Evolutionary conservation across 2,888 invertebrate species (phyloP).

Genomic region (Philaethria dido): DNA sequence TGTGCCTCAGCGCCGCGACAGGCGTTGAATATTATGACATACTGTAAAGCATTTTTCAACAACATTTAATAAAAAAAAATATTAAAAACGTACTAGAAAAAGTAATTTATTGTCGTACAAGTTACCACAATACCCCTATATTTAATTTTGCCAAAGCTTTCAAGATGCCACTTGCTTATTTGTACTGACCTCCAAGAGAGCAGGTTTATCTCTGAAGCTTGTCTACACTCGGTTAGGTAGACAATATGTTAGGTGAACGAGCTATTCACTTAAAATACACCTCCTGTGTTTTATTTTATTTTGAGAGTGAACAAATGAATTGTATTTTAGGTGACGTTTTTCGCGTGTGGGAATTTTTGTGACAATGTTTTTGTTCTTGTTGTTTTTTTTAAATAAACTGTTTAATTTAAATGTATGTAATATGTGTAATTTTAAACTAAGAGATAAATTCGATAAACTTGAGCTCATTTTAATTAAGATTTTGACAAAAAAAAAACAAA

Average conservation of each 20-base stretch:
- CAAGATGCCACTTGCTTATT: constrained; percentile 17
- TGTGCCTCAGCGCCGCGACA: no score
- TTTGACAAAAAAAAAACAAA: no score
- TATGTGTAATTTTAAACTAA: no score
- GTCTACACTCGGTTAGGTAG: constrained; percentile 20
- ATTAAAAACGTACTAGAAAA: background rate
- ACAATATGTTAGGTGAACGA: constrained; percentile 20
- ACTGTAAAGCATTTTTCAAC: background rate
- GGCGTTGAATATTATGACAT: no score
- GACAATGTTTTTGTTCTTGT: no score
- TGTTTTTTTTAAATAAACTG: no score
- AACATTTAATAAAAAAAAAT: background rate
- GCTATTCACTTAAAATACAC: constrained; percentile 20
- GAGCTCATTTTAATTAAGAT: no score
- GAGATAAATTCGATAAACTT: no score
- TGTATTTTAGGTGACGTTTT: background rate
- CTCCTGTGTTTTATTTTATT: constrained; percentile 9
- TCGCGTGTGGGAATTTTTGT: no score
- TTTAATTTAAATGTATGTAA: no score
- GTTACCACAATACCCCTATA: background rate
- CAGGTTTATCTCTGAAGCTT: constrained; percentile 15
- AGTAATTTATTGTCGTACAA: background rate
- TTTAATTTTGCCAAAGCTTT: constrained; percentile 26
- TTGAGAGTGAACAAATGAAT: background rate
- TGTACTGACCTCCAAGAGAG: constrained; percentile 7